A percentile compares a stretch with the other conserved stretches of the same genome.
Evolutionary conservation across 1,140 invertebrate species (phyloP).

Genomic region (Ephestia elutella): DNA sequence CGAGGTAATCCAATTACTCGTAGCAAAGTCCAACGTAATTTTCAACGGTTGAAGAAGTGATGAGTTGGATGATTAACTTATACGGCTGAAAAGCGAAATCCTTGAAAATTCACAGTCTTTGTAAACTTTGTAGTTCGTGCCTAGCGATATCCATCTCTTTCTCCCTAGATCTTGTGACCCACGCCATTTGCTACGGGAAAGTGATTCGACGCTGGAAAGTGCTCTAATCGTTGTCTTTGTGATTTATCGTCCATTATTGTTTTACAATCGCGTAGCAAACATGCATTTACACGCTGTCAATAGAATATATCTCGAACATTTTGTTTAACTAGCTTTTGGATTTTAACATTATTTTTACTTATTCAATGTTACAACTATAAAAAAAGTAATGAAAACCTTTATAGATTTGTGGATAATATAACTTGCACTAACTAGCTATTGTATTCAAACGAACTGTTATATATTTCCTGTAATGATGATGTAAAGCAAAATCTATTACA

Average conservation of each 20-base stretch:
- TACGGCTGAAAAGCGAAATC: neutral
- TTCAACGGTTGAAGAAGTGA: too few species aligned
- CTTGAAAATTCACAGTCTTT: neutral
- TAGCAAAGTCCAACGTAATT: too few species aligned
- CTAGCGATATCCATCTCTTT: neutral
- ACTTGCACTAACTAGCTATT: neutral
- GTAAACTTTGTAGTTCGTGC: neutral
- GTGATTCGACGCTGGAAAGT: slow-evolving; percentile 13
- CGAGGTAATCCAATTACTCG: too few species aligned
- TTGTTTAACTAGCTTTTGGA: neutral
- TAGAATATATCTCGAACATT: neutral
- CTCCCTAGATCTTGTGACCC: slow-evolving; percentile 10
- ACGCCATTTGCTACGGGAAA: slow-evolving; percentile 20
- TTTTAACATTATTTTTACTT: too few species aligned
- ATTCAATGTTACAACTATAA: too few species aligned
- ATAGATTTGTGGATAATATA: neutral
- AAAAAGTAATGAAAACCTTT: too few species aligned
- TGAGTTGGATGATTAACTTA: too few species aligned
- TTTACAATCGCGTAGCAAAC: neutral
- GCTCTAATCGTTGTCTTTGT: slow-evolving; percentile 1
- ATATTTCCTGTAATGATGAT: neutral
- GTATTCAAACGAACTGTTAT: neutral
- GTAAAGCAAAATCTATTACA: neutral
- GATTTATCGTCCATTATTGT: slow-evolving; percentile 1
- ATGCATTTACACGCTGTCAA: neutral